phyloP scores from a whole-genome alignment of 1,140 invertebrate genomes.

The Microplitis demolitor region DNA sequence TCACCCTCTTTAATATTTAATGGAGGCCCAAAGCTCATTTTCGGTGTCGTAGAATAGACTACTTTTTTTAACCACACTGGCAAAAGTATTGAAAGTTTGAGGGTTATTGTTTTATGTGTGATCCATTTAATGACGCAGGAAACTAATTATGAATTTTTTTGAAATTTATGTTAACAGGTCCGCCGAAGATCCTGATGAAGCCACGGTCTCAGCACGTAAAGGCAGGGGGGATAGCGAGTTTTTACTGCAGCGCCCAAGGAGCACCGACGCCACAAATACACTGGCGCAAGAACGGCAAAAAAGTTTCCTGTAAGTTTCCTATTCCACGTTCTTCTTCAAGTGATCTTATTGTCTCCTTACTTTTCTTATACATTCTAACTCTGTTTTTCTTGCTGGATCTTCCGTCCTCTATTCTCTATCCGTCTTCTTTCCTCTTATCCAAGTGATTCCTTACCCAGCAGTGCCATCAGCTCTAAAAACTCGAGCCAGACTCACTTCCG shows the following conservation, averaged over 20 bases:
- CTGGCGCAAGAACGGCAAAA: slow-evolving; percentile 90
- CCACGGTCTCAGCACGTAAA: slow-evolving; percentile 87
- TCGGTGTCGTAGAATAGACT: not conserved
- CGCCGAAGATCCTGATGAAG: slow-evolving; percentile 85
- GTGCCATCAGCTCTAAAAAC: not conserved
- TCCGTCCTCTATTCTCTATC: not conserved
- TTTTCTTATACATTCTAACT: slow-evolving; percentile 4
- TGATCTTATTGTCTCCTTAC: slow-evolving; percentile 26
- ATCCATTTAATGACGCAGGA: too few relatives aligned
- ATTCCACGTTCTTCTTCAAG: slow-evolving; percentile 1
- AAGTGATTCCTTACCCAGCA: too few relatives aligned
- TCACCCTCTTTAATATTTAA: not conserved
- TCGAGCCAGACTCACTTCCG: slow-evolving; percentile 12
- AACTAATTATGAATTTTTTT: too few relatives aligned
- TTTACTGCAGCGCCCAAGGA: slow-evolving; percentile 92
- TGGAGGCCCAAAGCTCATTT: not conserved
- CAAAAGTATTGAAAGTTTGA: too few relatives aligned
- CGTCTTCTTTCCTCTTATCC: not conserved
- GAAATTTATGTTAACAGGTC: slow-evolving; percentile 72
- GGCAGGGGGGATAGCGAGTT: slow-evolving; percentile 88
- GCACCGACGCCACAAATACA: slow-evolving; percentile 86
- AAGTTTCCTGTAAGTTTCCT: slow-evolving; percentile 73
- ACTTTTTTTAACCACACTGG: too few relatives aligned
- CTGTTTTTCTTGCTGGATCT: slow-evolving; percentile 14
- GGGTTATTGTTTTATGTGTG: too few relatives aligned